Evolutionary conservation across 2,113 vertebrate species (phyloP).

Genomic region (Lasiurus cinereus): DNA sequence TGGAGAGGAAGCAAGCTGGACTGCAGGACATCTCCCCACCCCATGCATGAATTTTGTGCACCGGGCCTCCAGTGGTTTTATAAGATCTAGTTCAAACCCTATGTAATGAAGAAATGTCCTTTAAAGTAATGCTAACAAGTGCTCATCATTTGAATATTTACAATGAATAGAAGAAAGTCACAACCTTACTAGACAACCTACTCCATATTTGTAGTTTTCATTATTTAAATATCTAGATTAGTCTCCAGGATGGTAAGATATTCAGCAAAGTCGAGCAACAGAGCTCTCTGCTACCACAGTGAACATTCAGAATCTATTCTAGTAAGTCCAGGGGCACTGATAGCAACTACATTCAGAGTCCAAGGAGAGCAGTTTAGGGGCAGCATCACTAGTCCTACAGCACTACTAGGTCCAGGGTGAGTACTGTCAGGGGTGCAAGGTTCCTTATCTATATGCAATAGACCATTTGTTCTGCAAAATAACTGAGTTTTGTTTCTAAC

Average conservation of each 20-base stretch:
- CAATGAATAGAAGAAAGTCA: background rate
- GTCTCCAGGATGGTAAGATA: background rate
- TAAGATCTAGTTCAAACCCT: background rate
- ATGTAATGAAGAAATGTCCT: background rate
- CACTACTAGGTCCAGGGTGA: background rate
- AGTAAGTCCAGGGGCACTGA: background rate
- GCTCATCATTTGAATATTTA: background rate
- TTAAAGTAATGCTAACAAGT: background rate
- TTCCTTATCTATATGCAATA: background rate
- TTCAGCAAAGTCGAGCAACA: background rate
- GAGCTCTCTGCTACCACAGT: background rate
- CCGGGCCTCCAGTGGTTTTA: background rate
- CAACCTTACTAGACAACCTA: background rate
- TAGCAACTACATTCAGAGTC: background rate
- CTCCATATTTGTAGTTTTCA: constrained; percentile 9
- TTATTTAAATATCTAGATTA: constrained; percentile 34
- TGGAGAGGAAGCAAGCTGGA: no score
- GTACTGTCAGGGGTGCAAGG: background rate
- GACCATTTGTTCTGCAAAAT: background rate
- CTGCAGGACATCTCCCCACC: no score
- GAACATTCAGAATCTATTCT: background rate
- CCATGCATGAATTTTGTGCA: no score
- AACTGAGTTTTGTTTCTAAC: background rate
- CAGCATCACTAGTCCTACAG: background rate
- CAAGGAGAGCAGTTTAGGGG: background rate